These are phyloP conservation scores for Laspeyria flexula DNA, from an alignment of 2,888 invertebrate genomes.

Conservation along the genomic window DNA sequence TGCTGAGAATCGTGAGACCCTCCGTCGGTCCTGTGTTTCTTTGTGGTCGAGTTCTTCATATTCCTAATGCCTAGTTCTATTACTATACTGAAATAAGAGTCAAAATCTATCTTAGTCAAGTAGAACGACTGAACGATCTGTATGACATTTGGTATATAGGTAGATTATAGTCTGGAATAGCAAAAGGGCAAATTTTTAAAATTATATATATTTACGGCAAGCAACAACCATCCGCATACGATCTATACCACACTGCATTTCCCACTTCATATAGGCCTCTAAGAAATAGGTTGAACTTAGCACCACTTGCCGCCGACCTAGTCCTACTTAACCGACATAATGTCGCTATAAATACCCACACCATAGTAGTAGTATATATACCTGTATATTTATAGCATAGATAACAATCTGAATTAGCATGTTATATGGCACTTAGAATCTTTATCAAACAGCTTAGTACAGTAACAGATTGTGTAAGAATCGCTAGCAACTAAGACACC, in stretches of 20 bases:
- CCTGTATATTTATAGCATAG: background rate
- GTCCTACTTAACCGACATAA: constrained; percentile 3
- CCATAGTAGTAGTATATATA: constrained; percentile 5
- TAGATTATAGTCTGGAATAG: too few relatives aligned
- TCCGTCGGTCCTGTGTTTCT: too few relatives aligned
- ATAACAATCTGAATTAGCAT: constrained; percentile 6
- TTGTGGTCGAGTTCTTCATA: too few relatives aligned
- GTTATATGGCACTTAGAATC: background rate
- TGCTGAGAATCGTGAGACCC: too few relatives aligned
- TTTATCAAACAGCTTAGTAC: constrained; percentile 1
- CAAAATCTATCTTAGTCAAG: too few relatives aligned
- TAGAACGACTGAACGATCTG: too few relatives aligned
- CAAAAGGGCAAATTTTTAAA: too few relatives aligned
- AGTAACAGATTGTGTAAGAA: background rate
- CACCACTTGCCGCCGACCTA: constrained; percentile 7
- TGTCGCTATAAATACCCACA: constrained; percentile 5
- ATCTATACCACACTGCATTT: background rate
- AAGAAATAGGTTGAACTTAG: constrained; percentile 8
- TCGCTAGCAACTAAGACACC: too few relatives aligned
- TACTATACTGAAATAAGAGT: too few relatives aligned
- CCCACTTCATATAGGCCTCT: constrained; percentile 1
- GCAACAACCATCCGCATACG: background rate
- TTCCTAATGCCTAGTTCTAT: too few relatives aligned
- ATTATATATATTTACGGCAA: too few relatives aligned
- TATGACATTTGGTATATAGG: too few relatives aligned